Percentiles rank a stretch among this genome's conserved stretches.
These are phyloP conservation scores for Gonioctena quinquepunctata DNA, from an alignment of 1,140 invertebrate species.

Conservation along the genomic window DNA sequence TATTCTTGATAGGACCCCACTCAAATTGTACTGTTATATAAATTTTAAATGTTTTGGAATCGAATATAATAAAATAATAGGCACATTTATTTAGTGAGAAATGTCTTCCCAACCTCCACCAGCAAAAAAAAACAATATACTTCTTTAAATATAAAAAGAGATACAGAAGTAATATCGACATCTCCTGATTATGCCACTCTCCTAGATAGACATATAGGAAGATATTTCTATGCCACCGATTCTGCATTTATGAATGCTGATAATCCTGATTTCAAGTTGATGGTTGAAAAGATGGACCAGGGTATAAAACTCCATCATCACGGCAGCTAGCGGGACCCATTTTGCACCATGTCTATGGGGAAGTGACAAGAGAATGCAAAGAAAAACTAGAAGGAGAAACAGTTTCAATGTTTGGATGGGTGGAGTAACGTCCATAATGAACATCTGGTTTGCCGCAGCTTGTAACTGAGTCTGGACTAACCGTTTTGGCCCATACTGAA, in stretches of 20 bases:
- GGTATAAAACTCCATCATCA: not conserved
- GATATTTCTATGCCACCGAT: not conserved
- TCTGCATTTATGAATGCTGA: constrained; percentile 23
- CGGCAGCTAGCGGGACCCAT: not conserved
- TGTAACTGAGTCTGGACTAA: not conserved
- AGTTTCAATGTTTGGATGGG: not conserved
- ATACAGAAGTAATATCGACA: too few species aligned
- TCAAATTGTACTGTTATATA: too few species aligned
- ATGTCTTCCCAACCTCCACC: too few species aligned
- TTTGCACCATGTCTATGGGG: not conserved
- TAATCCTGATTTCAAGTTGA: not conserved
- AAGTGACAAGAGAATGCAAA: not conserved
- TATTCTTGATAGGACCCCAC: too few species aligned
- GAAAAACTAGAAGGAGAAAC: not conserved
- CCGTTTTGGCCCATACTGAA: not conserved
- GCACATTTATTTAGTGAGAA: too few species aligned
- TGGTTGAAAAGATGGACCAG: not conserved
- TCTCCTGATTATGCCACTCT: too few species aligned
- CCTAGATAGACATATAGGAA: not conserved
- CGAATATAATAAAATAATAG: too few species aligned
- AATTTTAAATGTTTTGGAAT: too few species aligned
- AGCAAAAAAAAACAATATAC: too few species aligned
- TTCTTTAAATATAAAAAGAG: too few species aligned
- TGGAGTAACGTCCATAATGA: not conserved
- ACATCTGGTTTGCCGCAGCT: not conserved